Base-by-base conservation (phyloP, 2,113 vertebrate genomes). In the Tachysurus vachellii region DNA sequence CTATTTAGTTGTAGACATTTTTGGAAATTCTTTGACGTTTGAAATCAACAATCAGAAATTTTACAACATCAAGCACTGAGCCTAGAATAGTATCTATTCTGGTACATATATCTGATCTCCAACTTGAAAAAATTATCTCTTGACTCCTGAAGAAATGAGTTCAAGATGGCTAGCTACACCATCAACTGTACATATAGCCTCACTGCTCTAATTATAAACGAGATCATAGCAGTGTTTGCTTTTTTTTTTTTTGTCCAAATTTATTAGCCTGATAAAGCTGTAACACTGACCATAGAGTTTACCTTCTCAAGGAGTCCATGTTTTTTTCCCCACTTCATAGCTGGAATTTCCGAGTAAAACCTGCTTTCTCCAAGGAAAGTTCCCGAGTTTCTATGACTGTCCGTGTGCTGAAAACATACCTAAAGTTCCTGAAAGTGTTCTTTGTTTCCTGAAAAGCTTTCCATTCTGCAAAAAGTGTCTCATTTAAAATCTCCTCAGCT, bases 401-500 rank as follows among this genome's bases (percentile, higher is more conserved):
- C 75, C 7, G 4, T 5, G 13, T 44, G 9, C 1, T 36, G 10
- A 44, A 44, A 44, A 73, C 5, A 36, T 73, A 3, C 36, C 70
- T 44, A 44, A 44, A 76, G 44, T 54, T 28, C 75, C 50, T 28
- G 47, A 28, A 2, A 57, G 19, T 36, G 28, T 23, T 80, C 16
- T 54, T 79, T 56, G 16, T 56, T 79, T 56, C 76, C 76, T 28
- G 26, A 54, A 31, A 31, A 56, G n/a, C 19, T 79, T 79, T 79
- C 17, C n/a, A 59, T 2, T 8, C 3, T 80, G 19, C 26, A 36
- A 76, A 76, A n/a, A 76, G 10, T 7, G 28, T 9, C 64, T 57
- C 31, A 86, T 86, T 83, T 21, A 71, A 84, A 88, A 86, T 90
- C 73, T 61, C 84, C 84, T 80, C 77, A 31, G 86, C 87, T 75